Evolutionary conservation across 2,888 invertebrate species (phyloP).

Genomic region (Drosophila tripunctata): DNA sequence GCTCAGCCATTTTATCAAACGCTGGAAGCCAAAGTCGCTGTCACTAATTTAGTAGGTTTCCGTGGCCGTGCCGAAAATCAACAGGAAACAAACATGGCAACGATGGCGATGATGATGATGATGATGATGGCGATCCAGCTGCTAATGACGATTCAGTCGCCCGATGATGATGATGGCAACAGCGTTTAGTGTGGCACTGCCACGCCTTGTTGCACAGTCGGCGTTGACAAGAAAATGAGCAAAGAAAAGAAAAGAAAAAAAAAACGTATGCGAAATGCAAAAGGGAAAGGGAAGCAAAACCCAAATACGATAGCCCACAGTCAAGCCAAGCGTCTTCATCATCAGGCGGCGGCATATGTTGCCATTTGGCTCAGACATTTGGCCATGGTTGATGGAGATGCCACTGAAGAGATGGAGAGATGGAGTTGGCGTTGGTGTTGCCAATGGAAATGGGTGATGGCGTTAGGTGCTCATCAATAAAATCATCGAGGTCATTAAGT

Average conservation of each 20-base stretch:
- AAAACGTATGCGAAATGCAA: background rate
- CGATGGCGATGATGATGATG: constrained; percentile 3
- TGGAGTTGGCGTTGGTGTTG: constrained; percentile 1
- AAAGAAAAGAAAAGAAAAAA: constrained; percentile 1
- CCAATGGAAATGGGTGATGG: constrained; percentile 16
- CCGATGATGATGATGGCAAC: constrained; percentile 46
- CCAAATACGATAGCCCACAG: constrained; percentile 37
- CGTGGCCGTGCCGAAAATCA: constrained; percentile 73
- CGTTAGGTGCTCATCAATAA: constrained; percentile 83
- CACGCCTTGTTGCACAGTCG: constrained; percentile 67
- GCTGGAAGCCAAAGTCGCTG: constrained; percentile 62
- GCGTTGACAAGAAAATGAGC: constrained; percentile 60
- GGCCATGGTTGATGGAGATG: background rate
- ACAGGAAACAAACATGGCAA: constrained; percentile 75
- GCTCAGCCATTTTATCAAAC: constrained; percentile 71
- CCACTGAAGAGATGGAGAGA: background rate
- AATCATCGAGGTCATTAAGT: constrained; percentile 85
- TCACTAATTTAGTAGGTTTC: constrained; percentile 76
- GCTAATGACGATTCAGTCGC: constrained; percentile 5
- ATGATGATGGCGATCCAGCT: constrained; percentile 10
- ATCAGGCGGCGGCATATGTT: constrained; percentile 79
- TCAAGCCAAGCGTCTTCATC: constrained; percentile 64
- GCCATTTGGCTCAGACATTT: constrained; percentile 35
- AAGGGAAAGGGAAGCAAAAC: constrained; percentile 20
- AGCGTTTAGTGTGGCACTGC: constrained; percentile 59